Base-by-base conservation (phyloP, 1,140 invertebrate genomes). In the Drosophila jambulina region DNA sequence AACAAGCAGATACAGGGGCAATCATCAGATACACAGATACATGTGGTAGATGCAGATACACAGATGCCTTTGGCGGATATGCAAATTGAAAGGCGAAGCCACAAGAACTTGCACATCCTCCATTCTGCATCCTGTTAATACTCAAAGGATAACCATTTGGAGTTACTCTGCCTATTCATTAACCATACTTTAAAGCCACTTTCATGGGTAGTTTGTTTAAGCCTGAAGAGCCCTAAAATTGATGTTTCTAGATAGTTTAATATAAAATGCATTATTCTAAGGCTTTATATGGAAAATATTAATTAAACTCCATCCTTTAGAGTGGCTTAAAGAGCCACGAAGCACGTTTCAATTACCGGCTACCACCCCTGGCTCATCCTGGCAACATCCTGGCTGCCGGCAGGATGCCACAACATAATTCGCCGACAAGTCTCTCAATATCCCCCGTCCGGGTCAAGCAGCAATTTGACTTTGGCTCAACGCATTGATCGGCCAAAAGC, bases 1-100 rank as follows among this genome's bases (percentile, higher is more conserved):
- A 65, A 70, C 76, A 67, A 67, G 61, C 64, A 78, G 74, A 77
- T 69, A 80, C 78, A 51, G 4, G 27, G 12, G 49, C n/a, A 80
- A 80, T 62, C 53, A 56, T n/a, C 34, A n/a, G 53, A 38, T 4
- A 34, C 51, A 15, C n/a, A 34, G 49, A 19, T 15, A 8, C 27
- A 32, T 5, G 0, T 6, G 9, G 43, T 4, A 57, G 60, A 67
- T 62, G 69, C 74, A 32, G 45, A 48, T n/a, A 8, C 23, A 23
- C 17, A n/a, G 23, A 48, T 49, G 15, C 7, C 8, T 4, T 19
- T 10, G 15, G 51, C 13, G 51, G 8, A 57, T 25, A 40, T 23
- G 34, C 21, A 25, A 57, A 57, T 57, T 57, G 21, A 57, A 57
- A 54, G 10, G 49, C 49, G 3, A 32, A 29, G 27, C 48, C 48